phyloP scores from a whole-genome alignment of 2,113 vertebrate species.

The Ciconia maguari region DNA sequence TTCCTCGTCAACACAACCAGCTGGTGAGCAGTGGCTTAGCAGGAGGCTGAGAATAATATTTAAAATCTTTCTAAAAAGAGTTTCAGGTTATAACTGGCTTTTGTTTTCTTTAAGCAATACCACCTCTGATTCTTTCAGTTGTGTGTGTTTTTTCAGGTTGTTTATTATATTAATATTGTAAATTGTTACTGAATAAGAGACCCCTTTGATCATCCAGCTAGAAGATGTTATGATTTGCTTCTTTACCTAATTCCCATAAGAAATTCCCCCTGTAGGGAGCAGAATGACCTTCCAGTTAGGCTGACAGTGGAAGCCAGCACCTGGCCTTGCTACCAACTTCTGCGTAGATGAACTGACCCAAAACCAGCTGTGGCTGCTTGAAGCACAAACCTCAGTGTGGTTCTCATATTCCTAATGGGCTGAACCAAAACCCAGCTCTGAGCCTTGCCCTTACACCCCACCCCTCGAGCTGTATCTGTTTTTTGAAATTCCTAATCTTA shows the following conservation, averaged over 20 bases:
- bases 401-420: not conserved
- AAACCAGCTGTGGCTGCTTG: not conserved
- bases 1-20: not conserved
- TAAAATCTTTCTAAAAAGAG: constrained; percentile 13
- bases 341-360: not conserved
- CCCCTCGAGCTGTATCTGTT: fast-evolving
- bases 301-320: not conserved
- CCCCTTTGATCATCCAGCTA: not conserved
- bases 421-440: not conserved
- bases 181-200: not conserved
- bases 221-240: not conserved
- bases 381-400: not conserved
- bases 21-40: not conserved
- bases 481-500: not conserved
- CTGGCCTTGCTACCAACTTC: not conserved
- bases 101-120: constrained; percentile 58
- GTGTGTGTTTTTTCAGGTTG: not conserved
- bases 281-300: not conserved
- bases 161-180: not conserved
- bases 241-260: not conserved
- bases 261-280: not conserved
- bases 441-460: not conserved
- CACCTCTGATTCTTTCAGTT: constrained; percentile 1
- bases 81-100: constrained; percentile 40
- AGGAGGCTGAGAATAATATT: constrained; percentile 11